Percentiles rank a stretch among this genome's conserved stretches.
phyloP scores from a whole-genome alignment of 2,888 invertebrate species.

The Oscheius myriophilus region DNA sequence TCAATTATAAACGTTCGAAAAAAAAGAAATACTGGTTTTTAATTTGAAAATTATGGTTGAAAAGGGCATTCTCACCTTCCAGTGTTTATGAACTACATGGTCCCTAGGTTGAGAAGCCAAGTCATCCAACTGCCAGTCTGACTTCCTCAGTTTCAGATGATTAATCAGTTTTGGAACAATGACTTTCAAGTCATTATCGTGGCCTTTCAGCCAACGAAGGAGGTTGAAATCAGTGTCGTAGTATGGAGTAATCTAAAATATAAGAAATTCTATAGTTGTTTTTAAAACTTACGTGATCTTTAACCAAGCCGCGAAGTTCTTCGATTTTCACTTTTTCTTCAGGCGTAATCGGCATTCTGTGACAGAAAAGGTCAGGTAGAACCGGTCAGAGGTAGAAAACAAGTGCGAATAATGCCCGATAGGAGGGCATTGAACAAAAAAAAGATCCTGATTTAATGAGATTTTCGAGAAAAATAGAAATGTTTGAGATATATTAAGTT shows the following conservation, averaged over 20 bases:
- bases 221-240: constrained; percentile 64
- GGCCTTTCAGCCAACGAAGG: constrained; percentile 59
- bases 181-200: constrained; percentile 54
- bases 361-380: neutral
- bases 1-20: neutral
- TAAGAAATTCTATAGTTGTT: neutral
- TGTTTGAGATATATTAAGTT: too few relatives aligned
- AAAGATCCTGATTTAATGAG: too few relatives aligned
- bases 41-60: neutral
- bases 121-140: constrained; percentile 55
- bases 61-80: constrained; percentile 48
- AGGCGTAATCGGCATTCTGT: constrained; percentile 42
- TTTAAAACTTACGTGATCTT: constrained; percentile 47
- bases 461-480: too few relatives aligned
- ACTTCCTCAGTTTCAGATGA: constrained; percentile 54
- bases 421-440: too few relatives aligned
- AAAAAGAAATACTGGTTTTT: neutral
- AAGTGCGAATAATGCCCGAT: too few relatives aligned
- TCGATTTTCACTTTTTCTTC: constrained; percentile 51
- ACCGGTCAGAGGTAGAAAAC: too few relatives aligned
- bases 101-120: constrained; percentile 50
- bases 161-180: constrained; percentile 58
- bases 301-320: constrained; percentile 48
- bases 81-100: constrained; percentile 59
- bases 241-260: constrained; percentile 52